phyloP scores from a whole-genome alignment of 2,113 vertebrate species.

The Hucho hucho region DNA sequence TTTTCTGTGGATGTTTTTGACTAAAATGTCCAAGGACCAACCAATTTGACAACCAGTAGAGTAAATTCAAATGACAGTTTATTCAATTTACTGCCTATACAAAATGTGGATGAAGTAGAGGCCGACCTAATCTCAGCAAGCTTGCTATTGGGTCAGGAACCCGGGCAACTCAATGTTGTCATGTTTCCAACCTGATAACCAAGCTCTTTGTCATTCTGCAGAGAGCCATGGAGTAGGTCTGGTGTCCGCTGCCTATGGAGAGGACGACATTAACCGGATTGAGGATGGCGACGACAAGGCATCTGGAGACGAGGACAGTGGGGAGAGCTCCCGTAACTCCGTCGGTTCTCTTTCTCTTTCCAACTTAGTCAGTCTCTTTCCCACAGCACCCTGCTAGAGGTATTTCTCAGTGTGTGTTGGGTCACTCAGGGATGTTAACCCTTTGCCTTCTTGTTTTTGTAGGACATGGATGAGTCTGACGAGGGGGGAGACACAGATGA shows the following conservation, averaged over 20 bases:
- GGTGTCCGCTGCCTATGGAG: conserved; percentile 86
- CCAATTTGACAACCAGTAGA: no score
- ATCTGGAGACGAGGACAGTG: conserved; percentile 87
- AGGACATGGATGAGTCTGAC: conserved; percentile 98
- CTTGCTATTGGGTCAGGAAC: no score
- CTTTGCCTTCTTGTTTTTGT: conserved; percentile 82
- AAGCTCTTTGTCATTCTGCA: conserved; percentile 36
- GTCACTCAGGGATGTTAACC: conserved; percentile 38
- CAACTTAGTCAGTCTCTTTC: no score
- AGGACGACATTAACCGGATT: conserved; percentile 80
- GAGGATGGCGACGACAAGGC: conserved; percentile 75
- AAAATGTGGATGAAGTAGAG: no score
- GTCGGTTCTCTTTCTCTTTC: conserved; percentile 68
- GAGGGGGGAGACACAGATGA: conserved; percentile 92
- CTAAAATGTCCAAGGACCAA: no score
- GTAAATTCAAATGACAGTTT: no score
- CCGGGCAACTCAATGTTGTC: no score
- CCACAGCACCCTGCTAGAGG: no score
- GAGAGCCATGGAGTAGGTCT: conserved; percentile 77
- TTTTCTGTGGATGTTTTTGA: no score
- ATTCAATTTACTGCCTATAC: no score
- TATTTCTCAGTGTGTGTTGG: not conserved
- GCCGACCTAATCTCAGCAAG: no score
- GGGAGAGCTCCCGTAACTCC: conserved; percentile 85
- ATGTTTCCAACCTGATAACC: no score